Base-by-base conservation (phyloP, 1,140 invertebrate genomes). In the Meloidogyne hapla region DNA sequence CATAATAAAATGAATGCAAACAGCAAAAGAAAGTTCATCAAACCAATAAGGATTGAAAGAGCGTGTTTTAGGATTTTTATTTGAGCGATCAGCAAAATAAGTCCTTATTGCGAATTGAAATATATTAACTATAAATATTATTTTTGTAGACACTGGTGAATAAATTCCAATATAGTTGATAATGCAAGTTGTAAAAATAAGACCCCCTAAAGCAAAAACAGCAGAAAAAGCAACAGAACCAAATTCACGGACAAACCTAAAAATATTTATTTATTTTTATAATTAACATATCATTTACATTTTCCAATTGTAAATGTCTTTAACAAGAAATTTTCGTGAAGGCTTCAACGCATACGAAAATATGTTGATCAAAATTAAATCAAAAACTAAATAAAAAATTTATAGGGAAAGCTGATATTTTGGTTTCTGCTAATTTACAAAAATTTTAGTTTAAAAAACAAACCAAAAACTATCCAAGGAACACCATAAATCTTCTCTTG, bases 301-400 rank as follows among this genome's bases (percentile, higher is more conserved):
- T 88, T 89, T 66, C 87, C 86, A 76, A 89, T 91, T 33, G 91
- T 88, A 80, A 89, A 87, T 61, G 84, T 88, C 80, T 4, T 76
- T 48, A 15, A 84, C 78, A 10, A 85, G n/a, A 23, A 76, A 77
- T 18, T 79, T 71, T 77, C 91, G 88, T 56, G 89, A 88, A 0
- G 89, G 88, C 81, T 91, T 90, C 84, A 93, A 92, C n/a, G n/a
- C n/a, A n/a, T 81, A 91, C 90, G 83, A 91, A 91, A 9, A 89
- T 91, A n/a, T n/a, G n/a, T n/a, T n/a, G n/a, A n/a, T n/a, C n/a
- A n/a, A n/a, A n/a, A n/a, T n/a, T n/a, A 92, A 89, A 87, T 93
- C 92, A 88, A 93, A 93, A 83, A 13, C 61, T 74, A 2, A 74
- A 64, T 28, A n/a, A n/a, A n/a, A n/a, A n/a, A n/a, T n/a, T n/a